Conservation (phyloP, 2,888 invertebrate genomes). For the Dioctria linearis region DNA sequence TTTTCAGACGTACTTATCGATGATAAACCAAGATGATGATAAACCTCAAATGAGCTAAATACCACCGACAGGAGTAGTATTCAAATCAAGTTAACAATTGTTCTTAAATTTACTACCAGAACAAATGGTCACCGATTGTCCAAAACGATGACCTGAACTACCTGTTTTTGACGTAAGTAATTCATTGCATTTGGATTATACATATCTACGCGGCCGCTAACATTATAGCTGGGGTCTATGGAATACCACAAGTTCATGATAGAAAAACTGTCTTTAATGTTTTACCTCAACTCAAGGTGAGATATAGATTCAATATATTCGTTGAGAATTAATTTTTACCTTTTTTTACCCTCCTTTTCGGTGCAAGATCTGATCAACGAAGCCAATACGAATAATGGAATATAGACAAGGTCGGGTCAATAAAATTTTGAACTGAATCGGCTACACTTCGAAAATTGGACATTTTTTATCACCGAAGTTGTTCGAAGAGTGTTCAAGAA, state of each 20-base stretch:
- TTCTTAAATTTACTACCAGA: constrained; percentile 97
- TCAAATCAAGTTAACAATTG: constrained; percentile 95
- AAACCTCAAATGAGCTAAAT: constrained; percentile 91
- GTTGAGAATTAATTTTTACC: background rate
- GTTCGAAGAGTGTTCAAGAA: constrained; percentile 94
- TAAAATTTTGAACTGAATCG: constrained; percentile 75
- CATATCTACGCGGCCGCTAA: constrained; percentile 92
- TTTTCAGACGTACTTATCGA: constrained; percentile 82
- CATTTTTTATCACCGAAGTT: constrained; percentile 86
- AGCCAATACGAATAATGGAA: constrained; percentile 78
- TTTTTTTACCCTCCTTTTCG: constrained; percentile 65
- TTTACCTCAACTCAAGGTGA: constrained; percentile 76
- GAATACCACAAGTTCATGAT: constrained; percentile 81
- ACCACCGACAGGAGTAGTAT: constrained; percentile 93
- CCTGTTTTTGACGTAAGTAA: constrained; percentile 80
- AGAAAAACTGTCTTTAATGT: constrained; percentile 78
- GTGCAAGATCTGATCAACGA: constrained; percentile 96
- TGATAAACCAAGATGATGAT: constrained; percentile 89
- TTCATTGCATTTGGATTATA: constrained; percentile 91
- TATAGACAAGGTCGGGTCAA: constrained; percentile 82
- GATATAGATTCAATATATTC: constrained; percentile 54
- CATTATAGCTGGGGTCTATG: constrained; percentile 88
- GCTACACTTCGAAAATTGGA: constrained; percentile 75
- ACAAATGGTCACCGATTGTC: constrained; percentile 93
- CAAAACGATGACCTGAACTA: constrained; percentile 93